Evolutionary conservation across 1,140 invertebrate species (phyloP), one percentile per base, ranked within the genome.

Genomic region (Drosophila setifemur): DNA sequence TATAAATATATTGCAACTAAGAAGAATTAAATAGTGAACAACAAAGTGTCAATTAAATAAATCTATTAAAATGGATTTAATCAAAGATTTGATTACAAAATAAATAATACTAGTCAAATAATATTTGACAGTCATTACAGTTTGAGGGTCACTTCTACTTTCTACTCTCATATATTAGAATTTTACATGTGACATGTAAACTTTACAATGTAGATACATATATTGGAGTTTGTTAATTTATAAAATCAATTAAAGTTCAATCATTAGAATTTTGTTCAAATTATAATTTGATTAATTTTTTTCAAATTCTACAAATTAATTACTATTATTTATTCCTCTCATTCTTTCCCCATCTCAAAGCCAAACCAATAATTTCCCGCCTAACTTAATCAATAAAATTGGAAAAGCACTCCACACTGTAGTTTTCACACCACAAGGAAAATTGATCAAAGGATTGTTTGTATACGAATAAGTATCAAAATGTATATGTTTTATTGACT

Each of bases 401-500:
- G n/a, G 16, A 26, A 9, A 35, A 14, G n/a, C 18, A 6, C 54
- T 12, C 21, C 18, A 19, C 28, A 23, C 29, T 37, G 16, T n/a
- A n/a, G n/a, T n/a, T n/a, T n/a, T n/a, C n/a, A n/a, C n/a, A n/a
- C 23, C 21, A 19, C 18, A 4, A 18, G 35, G 42, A 52, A 48
- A 61, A 78, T 69, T 70, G 75, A 79, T 79, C 75, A 79, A 79
- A 79, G 75, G 52, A n/a, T 26, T 60, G 52, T 70, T 70, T 70
- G 67, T 71, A 60, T 71, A 71, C 54, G 52, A 70, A 60, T 71
- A 58, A 79, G 79, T 85, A 85, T 85, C 79, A 79, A 75, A 85
- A 85, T 63, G 81, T 86, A 85, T 86, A 79, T 75, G 70, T 85
- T 85, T 85, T 85, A 85, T 85, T 85, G 79, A 85, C 79, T 85